Conservation (phyloP, 2,797 vertebrate genomes). For the Acridotheres tristis region DNA sequence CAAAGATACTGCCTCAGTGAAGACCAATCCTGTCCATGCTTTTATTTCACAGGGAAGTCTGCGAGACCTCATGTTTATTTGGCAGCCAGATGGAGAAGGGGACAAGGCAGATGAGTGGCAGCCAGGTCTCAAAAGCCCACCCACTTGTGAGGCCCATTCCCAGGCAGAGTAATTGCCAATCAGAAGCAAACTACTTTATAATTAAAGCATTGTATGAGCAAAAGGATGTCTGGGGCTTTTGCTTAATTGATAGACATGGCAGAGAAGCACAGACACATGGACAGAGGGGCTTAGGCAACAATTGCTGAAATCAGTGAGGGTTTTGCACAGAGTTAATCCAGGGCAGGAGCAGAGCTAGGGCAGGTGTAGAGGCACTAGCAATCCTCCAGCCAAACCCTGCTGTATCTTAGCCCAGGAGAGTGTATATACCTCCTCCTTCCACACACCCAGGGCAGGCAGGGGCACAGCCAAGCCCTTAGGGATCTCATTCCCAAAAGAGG, state of each 20-base stretch:
- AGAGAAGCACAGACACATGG: not conserved
- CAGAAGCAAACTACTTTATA: conserved; percentile 44
- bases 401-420: not conserved
- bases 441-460: not conserved
- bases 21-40: not conserved
- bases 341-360: not conserved
- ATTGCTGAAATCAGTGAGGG: not conserved
- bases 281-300: not conserved
- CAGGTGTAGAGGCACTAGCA: not conserved
- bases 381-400: not conserved
- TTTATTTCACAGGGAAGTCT: not conserved
- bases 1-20: not conserved
- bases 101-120: not conserved
- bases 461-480: conserved; percentile 5
- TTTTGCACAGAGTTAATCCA: not conserved
- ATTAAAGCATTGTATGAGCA: conserved; percentile 56
- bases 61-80: not conserved
- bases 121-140: not conserved
- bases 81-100: not conserved
- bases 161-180: conserved; percentile 51
- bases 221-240: conserved; percentile 19
- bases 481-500: conserved; percentile 25
- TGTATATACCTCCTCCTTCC: not conserved
- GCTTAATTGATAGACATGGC: conserved; percentile 2
- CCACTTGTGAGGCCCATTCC: not conserved